Evolutionary conservation across 2,888 invertebrate genomes (phyloP).

Genomic region (Platycheirus albimanus): DNA sequence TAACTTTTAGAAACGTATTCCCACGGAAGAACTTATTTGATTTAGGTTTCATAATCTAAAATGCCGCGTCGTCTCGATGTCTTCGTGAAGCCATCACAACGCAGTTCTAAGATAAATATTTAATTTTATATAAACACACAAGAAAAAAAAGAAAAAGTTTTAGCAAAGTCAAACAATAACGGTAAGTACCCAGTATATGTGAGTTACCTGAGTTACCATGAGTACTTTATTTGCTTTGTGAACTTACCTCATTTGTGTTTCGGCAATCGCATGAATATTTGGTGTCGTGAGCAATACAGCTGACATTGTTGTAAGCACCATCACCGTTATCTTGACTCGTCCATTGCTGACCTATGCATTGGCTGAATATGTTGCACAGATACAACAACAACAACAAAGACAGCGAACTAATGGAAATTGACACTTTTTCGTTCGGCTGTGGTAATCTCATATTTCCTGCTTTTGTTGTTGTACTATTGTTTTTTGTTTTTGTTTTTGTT

Average conservation of each 20-base stretch:
- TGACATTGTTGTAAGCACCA: slow-evolving; percentile 76
- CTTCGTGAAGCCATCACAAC: not conserved
- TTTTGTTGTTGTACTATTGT: slow-evolving; percentile 45
- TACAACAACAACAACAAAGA: no score
- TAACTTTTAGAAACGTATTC: slow-evolving; percentile 2
- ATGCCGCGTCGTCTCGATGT: not conserved
- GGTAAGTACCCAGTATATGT: not conserved
- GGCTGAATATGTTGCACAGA: slow-evolving; percentile 64
- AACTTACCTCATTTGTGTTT: slow-evolving; percentile 80
- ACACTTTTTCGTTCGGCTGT: slow-evolving; percentile 56
- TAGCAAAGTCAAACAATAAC: slow-evolving; percentile 28
- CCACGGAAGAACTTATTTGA: slow-evolving; percentile 36
- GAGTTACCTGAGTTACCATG: not conserved
- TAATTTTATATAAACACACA: slow-evolving; percentile 20
- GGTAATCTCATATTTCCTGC: slow-evolving; percentile 66
- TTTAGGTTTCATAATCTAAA: slow-evolving; percentile 32
- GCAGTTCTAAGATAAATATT: slow-evolving; percentile 57
- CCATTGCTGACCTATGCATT: slow-evolving; percentile 61
- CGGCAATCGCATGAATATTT: slow-evolving; percentile 82
- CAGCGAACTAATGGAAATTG: slow-evolving; percentile 55
- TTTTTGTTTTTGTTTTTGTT: no score
- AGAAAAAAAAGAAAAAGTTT: slow-evolving; percentile 6
- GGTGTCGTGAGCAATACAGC: slow-evolving; percentile 79
- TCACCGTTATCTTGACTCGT: slow-evolving; percentile 30
- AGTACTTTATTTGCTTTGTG: not conserved